Evolutionary conservation across 2,113 vertebrate genomes (phyloP).

Genomic region (Meriones unguiculatus): DNA sequence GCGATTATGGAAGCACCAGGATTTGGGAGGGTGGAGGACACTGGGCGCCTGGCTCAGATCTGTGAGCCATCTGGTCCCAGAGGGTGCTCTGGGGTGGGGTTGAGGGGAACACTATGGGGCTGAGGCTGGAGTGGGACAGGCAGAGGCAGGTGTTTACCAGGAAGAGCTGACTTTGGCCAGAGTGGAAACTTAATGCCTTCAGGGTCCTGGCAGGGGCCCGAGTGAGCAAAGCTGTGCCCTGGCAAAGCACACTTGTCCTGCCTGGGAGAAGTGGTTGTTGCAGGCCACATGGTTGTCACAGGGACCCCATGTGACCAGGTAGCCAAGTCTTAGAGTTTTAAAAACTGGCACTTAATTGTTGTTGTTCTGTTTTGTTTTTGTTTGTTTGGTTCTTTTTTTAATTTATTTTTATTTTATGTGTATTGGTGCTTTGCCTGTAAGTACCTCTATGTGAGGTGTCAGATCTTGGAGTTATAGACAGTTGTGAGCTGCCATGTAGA

Average conservation of each 20-base stretch:
- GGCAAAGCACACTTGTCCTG: not conserved
- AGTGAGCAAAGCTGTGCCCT: not conserved
- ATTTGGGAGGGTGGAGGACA: not conserved
- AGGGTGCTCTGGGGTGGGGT: not conserved
- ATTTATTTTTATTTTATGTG: too few species aligned
- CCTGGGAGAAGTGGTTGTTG: not conserved
- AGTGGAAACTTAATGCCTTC: not conserved
- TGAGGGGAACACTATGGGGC: not conserved
- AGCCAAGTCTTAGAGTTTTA: not conserved
- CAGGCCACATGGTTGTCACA: rapidly evolving
- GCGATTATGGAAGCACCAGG: constrained; percentile 21
- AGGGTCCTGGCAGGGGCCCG: not conserved
- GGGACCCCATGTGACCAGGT: not conserved
- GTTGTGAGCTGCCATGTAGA: too few species aligned
- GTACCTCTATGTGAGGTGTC: too few species aligned
- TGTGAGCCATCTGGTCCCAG: not conserved
- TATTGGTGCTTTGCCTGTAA: too few species aligned
- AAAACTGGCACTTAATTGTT: not conserved
- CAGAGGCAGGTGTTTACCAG: not conserved
- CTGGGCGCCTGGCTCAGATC: constrained; percentile 18
- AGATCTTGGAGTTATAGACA: too few species aligned
- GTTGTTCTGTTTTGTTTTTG: too few species aligned
- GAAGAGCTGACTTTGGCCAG: not conserved
- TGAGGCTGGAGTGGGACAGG: not conserved
- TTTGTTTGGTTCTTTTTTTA: too few species aligned